Evolutionary conservation across 1,140 invertebrate species (phyloP).

Genomic region (Habropoda laboriosa): DNA sequence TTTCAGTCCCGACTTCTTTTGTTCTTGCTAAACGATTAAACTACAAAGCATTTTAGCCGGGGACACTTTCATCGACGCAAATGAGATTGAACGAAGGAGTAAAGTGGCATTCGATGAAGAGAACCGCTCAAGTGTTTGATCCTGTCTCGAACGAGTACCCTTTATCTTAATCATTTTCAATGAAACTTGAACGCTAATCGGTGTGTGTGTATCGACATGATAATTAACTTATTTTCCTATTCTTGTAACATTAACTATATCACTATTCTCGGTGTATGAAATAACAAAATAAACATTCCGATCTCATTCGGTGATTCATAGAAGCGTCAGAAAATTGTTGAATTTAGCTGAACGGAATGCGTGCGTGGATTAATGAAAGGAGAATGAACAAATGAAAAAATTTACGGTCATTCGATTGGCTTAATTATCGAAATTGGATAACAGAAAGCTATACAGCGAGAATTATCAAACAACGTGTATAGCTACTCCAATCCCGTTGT

Average conservation of each 20-base stretch:
- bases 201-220: no score
- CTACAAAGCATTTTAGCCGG: neutral
- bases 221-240: no score
- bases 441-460: neutral
- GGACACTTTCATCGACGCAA: neutral
- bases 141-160: neutral
- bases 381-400: neutral
- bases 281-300: no score
- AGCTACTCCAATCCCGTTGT: neutral
- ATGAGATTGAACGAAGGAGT: neutral
- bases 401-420: neutral
- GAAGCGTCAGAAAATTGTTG: no score
- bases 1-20: neutral
- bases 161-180: neutral
- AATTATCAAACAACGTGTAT: neutral
- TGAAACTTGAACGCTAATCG: neutral
- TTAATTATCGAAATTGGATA: neutral
- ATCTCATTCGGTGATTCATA: no score
- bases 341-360: neutral
- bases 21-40: neutral
- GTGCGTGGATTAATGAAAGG: neutral
- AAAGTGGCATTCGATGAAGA: neutral
- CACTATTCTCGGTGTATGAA: no score
- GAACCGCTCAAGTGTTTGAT: neutral
- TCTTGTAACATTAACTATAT: no score